These are phyloP conservation scores for Bradypodion pumilum DNA, from an alignment of 2,797 vertebrate genomes.

Conservation along the genomic window DNA sequence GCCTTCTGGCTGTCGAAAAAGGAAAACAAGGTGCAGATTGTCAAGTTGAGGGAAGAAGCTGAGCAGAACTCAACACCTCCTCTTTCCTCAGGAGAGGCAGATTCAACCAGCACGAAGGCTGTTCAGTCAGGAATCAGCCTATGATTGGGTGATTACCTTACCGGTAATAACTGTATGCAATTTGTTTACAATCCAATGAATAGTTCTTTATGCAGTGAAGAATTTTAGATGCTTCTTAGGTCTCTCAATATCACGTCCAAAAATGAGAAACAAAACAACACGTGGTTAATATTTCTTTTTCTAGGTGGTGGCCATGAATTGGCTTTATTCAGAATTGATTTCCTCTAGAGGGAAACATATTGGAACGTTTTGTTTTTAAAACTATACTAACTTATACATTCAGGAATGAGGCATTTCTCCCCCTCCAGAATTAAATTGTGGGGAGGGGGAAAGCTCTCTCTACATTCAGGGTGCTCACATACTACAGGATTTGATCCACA, in stretches of 20 bases:
- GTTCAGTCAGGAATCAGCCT: background rate
- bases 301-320: background rate
- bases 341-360: background rate
- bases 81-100: background rate
- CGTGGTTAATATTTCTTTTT: background rate
- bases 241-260: background rate
- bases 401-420: background rate
- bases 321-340: background rate
- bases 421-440: background rate
- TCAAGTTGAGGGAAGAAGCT: slow-evolving; percentile 44
- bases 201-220: background rate
- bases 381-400: background rate
- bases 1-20: slow-evolving; percentile 87
- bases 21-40: slow-evolving; percentile 76
- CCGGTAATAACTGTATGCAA: too few species aligned
- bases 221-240: background rate
- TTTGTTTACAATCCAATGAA: background rate
- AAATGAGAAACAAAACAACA: background rate
- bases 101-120: background rate
- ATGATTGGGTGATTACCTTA: background rate
- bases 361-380: background rate
- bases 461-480: too few species aligned
- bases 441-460: too few species aligned
- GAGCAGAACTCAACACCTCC: slow-evolving; percentile 29
- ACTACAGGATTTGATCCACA: too few species aligned